These are phyloP conservation scores for Drosophila paramelanica DNA, from an alignment of 2,888 invertebrate genomes.

Conservation along the genomic window DNA sequence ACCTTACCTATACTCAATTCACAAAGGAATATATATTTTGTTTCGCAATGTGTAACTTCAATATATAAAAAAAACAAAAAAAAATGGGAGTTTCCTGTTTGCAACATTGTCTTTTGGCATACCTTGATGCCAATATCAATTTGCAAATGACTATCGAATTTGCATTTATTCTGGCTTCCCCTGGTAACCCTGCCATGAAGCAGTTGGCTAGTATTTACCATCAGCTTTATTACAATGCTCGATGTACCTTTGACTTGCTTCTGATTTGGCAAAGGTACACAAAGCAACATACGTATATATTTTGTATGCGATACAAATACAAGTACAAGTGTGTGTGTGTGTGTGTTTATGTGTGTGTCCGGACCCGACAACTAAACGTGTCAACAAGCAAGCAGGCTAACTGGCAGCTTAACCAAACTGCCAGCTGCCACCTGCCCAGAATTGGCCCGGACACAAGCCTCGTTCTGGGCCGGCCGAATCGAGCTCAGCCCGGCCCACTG, in stretches of 20 bases:
- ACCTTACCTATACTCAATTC: no score
- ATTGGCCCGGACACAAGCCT: constrained; percentile 48
- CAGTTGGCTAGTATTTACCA: constrained; percentile 11
- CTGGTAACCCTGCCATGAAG: not conserved
- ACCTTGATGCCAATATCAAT: constrained; percentile 60
- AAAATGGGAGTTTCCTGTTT: not conserved
- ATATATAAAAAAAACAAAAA: not conserved
- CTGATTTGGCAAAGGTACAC: constrained; percentile 60
- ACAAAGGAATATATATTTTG: no score
- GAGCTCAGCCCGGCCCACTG: constrained; percentile 51
- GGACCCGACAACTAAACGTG: constrained; percentile 71
- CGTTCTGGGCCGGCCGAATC: not conserved
- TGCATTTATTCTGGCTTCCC: constrained; percentile 51
- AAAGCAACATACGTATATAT: constrained; percentile 1
- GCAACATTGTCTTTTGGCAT: constrained; percentile 11
- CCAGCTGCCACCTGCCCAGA: constrained; percentile 44
- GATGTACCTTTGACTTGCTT: constrained; percentile 70
- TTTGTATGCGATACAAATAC: not conserved
- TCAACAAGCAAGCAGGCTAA: constrained; percentile 75
- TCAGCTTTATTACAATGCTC: constrained; percentile 39
- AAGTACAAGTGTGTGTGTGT: constrained; percentile 6
- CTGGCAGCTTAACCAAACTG: constrained; percentile 36
- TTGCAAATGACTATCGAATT: constrained; percentile 62
- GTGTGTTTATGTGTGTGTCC: constrained; percentile 38
- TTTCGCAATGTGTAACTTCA: no score